Conservation (phyloP, 2,888 invertebrate genomes). For the Frankliniella fusca region DNA sequence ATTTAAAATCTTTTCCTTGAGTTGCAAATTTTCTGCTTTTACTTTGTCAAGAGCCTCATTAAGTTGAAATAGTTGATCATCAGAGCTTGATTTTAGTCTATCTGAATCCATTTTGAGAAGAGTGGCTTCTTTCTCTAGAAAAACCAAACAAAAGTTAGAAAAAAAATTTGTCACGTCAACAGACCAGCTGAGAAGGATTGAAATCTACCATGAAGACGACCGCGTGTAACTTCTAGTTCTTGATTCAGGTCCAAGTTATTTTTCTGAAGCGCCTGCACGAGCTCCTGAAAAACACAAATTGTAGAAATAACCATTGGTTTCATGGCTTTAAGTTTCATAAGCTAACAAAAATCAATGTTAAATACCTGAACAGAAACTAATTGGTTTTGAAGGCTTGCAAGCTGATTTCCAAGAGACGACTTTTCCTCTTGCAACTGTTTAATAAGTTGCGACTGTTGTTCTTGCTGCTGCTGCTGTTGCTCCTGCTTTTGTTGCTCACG, state of each 20-base stretch:
- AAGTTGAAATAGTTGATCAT: neutral
- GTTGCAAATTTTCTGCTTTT: neutral
- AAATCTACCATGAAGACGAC: neutral
- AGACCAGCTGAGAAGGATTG: no score
- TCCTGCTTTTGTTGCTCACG: neutral
- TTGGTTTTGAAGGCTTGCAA: slow-evolving; percentile 2
- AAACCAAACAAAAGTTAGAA: no score
- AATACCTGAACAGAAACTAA: neutral
- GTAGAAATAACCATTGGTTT: no score
- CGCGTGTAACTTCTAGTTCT: neutral
- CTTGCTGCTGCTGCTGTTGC: neutral
- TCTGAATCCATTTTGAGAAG: neutral
- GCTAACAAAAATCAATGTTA: neutral
- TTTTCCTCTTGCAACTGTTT: neutral
- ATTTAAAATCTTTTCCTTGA: neutral
- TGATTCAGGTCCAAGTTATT: neutral
- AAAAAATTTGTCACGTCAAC: no score
- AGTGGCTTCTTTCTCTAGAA: neutral
- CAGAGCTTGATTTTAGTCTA: neutral
- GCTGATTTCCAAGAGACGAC: neutral
- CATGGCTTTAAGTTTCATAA: neutral
- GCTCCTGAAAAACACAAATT: neutral
- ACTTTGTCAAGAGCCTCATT: neutral
- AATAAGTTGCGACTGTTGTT: neutral
- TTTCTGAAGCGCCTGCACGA: neutral